Evolutionary conservation across 1,140 invertebrate species (phyloP).

Genomic region (Liolophura sinensis): DNA sequence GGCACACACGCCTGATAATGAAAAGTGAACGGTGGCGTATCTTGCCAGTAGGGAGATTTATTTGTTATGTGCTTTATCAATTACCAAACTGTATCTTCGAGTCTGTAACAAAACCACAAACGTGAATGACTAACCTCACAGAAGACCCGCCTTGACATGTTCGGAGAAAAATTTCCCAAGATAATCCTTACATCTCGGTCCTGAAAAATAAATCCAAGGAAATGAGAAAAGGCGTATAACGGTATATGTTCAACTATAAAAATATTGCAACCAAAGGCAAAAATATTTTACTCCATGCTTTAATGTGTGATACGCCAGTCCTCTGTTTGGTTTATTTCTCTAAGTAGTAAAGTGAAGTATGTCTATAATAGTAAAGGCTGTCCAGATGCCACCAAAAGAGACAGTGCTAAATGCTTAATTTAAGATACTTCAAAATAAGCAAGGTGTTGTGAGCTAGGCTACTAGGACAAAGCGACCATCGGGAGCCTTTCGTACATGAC

Average conservation of each 20-base stretch:
- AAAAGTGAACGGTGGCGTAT: no score
- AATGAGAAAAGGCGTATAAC: background rate
- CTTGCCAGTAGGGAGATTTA: no score
- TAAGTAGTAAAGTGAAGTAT: no score
- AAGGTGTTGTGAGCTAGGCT: no score
- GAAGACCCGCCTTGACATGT: slow-evolving; percentile 90
- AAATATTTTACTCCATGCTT: background rate
- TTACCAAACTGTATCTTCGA: no score
- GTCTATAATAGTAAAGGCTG: no score
- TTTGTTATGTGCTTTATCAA: no score
- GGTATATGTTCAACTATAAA: background rate
- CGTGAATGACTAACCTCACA: slow-evolving; percentile 74
- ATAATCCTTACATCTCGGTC: slow-evolving; percentile 92
- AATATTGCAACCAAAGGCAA: background rate
- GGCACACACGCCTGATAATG: no score
- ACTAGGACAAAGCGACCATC: no score
- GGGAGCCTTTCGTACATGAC: no score
- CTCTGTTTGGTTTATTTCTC: background rate
- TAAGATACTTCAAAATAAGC: background rate
- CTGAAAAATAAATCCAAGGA: slow-evolving; percentile 26
- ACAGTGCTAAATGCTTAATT: no score
- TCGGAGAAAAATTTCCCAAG: slow-evolving; percentile 94
- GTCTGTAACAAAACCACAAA: background rate
- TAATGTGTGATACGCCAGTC: background rate
- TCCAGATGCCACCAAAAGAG: no score